These are phyloP conservation scores for Phenganax subtilis DNA, from an alignment of 92 coral and sea anemone species.

Conservation along the genomic window DNA sequence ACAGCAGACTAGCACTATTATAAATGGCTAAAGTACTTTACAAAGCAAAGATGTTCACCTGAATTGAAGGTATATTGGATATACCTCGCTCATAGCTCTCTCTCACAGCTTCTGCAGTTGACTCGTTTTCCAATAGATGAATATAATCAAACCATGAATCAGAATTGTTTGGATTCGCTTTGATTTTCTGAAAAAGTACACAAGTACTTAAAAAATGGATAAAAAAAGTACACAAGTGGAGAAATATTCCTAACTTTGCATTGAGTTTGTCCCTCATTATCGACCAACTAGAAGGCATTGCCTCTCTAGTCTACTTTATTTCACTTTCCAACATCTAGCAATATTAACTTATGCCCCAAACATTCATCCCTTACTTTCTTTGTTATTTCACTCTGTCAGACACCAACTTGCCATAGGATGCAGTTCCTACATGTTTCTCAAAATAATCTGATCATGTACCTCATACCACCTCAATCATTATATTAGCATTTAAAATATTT, in stretches of 20 bases:
- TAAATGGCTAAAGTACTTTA: background rate
- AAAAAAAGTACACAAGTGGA: no score
- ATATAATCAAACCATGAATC: conserved; percentile 99
- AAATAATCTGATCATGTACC: conserved; percentile 42
- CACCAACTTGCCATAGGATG: background rate
- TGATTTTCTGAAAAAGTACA: conserved; percentile 63
- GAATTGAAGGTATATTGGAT: conserved; percentile 85
- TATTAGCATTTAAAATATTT: no score
- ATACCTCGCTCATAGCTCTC: conserved; percentile 92
- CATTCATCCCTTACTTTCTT: no score
- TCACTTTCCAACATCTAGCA: background rate
- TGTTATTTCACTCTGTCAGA: background rate
- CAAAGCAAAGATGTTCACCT: conserved; percentile 14
- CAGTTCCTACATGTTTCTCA: background rate
- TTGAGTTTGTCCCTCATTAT: no score
- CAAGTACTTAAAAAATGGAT: no score
- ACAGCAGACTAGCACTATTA: background rate
- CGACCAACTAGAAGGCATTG: no score
- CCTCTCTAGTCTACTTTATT: background rate
- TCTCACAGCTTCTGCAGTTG: conserved; percentile 70
- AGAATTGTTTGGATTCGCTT: conserved; percentile 76
- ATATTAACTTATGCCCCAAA: background rate
- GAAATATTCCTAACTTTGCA: no score
- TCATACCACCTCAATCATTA: conserved; percentile 25
- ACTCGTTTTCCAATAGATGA: conserved; percentile 84